These are phyloP conservation scores for Nemopilema nomurai DNA, from an alignment of 30 jellyfish, hydroid and myxozoan genomes.

Conservation along the genomic window DNA sequence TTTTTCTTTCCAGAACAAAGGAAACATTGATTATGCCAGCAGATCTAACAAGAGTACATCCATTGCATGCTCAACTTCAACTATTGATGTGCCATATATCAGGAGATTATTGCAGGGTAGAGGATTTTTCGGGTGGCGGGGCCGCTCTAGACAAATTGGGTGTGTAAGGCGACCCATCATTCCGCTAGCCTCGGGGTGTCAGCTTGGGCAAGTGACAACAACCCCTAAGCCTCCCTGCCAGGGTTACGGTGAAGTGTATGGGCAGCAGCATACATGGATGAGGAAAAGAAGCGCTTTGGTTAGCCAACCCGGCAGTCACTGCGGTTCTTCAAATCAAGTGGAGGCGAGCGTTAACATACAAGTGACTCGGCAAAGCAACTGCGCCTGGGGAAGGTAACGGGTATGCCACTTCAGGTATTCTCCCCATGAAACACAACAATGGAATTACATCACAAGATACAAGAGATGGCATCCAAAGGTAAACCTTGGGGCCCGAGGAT, in stretches of 20 bases:
- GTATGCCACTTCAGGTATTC: constrained; percentile 14
- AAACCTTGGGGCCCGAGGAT: not conserved
- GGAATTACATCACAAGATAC: not conserved
- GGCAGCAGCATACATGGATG: constrained; percentile 14
- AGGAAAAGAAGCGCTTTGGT: not conserved
- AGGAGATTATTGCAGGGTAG: constrained; percentile 8
- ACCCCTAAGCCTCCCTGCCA: constrained; percentile 17
- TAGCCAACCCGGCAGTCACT: not conserved
- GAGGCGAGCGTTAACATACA: not conserved
- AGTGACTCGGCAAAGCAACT: not conserved
- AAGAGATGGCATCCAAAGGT: not conserved
- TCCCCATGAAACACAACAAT: not conserved
- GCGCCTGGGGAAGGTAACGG: constrained; percentile 17
- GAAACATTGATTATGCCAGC: constrained; percentile 18
- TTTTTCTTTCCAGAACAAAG: not conserved
- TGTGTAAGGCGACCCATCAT: constrained; percentile 9
- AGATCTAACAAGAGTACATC: constrained; percentile 19
- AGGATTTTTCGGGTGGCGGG: constrained; percentile 12
- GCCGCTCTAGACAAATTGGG: constrained; percentile 14
- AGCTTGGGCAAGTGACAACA: constrained; percentile 3
- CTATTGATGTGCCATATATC: constrained; percentile 50
- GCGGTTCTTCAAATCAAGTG: not conserved
- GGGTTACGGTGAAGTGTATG: constrained; percentile 3
- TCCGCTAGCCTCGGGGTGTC: constrained; percentile 17
- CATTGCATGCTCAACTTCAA: constrained; percentile 8